Evolutionary conservation across 2,888 invertebrate genomes (phyloP).

Genomic region (Himalopsyche kuldschensis): DNA sequence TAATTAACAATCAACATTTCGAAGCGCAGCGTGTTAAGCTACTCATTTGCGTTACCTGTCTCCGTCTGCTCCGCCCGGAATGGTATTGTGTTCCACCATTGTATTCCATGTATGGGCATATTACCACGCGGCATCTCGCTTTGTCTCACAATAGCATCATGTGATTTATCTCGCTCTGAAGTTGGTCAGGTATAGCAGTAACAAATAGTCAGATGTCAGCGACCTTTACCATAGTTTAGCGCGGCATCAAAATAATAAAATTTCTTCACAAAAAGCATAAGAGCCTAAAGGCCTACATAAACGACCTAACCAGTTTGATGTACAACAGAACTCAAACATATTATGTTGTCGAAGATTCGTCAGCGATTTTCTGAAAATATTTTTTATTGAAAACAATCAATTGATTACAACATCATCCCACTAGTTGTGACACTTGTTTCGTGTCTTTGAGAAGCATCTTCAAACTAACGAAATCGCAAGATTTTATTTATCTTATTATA

Average conservation of each 20-base stretch:
- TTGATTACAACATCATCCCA: no score
- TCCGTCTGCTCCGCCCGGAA: background rate
- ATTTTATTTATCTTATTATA: no score
- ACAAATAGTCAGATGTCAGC: slow-evolving; percentile 24
- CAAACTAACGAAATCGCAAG: no score
- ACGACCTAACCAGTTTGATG: background rate
- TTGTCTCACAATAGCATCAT: background rate
- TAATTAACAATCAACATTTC: background rate
- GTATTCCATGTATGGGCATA: slow-evolving; percentile 6
- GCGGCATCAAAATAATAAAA: slow-evolving; percentile 34
- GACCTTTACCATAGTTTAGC: slow-evolving; percentile 27
- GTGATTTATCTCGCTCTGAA: slow-evolving; percentile 15
- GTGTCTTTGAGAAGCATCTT: no score
- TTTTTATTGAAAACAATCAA: no score
- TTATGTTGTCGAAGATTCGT: background rate
- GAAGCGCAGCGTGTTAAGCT: background rate
- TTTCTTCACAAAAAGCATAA: background rate
- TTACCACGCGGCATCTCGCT: slow-evolving; percentile 3
- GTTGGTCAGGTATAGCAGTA: slow-evolving; percentile 24
- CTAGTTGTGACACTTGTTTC: no score
- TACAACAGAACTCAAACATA: no score
- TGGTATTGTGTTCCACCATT: background rate
- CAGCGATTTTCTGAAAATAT: no score
- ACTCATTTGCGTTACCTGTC: slow-evolving; percentile 16
- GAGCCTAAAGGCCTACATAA: no score